Percentiles rank a stretch among this genome's conserved stretches.
These are phyloP conservation scores for Temnothorax unifasciatus DNA, from an alignment of 2,888 invertebrate genomes.

Conservation along the genomic window DNA sequence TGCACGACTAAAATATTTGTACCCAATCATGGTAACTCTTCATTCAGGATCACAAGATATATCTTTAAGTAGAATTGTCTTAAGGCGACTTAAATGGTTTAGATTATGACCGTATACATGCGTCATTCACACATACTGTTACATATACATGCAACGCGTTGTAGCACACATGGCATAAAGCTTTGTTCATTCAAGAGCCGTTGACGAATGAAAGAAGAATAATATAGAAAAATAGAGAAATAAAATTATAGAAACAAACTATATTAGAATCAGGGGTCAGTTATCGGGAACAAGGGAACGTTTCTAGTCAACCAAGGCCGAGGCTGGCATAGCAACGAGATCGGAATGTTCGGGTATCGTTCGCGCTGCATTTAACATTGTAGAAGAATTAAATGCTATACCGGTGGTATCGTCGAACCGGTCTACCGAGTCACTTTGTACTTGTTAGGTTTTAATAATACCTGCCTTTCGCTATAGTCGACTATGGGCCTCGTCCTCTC, in stretches of 20 bases:
- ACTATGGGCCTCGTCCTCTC: constrained; percentile 63
- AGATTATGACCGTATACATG: not conserved
- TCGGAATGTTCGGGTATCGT: constrained; percentile 65
- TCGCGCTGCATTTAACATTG: constrained; percentile 70
- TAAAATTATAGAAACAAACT: not conserved
- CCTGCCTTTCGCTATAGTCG: constrained; percentile 66
- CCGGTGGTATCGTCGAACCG: constrained; percentile 77
- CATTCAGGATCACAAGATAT: not conserved
- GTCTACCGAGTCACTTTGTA: constrained; percentile 77
- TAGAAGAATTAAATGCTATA: constrained; percentile 77
- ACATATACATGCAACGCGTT: not conserved
- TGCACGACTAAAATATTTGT: not conserved
- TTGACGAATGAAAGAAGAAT: not conserved
- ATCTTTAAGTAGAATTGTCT: not conserved
- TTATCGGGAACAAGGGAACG: constrained; percentile 37
- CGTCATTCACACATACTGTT: not conserved
- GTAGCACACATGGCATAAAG: not conserved
- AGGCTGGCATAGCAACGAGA: constrained; percentile 72
- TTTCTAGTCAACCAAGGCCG: constrained; percentile 64
- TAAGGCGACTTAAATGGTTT: not conserved
- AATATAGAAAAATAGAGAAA: not conserved
- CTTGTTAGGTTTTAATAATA: constrained; percentile 79
- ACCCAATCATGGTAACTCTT: not conserved
- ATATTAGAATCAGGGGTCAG: constrained; percentile 20
- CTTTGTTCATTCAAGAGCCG: not conserved